Base-by-base conservation (phyloP, 1,140 invertebrate genomes). In the Saccostrea glomerata region DNA sequence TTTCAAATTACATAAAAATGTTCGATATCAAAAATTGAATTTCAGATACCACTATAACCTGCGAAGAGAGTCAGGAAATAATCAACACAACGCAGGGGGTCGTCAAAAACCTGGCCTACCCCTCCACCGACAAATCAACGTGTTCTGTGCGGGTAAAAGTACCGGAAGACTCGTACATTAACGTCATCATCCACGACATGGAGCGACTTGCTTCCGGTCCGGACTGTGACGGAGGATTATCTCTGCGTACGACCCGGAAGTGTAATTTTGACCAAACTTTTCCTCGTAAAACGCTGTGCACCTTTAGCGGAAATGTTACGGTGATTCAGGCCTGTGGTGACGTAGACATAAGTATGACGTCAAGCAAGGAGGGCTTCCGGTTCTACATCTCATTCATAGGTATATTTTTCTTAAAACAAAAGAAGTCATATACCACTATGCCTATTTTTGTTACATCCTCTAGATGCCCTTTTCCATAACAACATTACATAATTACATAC, bases 251-350 rank as follows among this genome's bases (percentile, higher is more conserved):
- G 4, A 30, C 9, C 25, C 70, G 25, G 25, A 36, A 30, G 23
- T 77, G 70, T 77, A 77, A 77, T 77, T 77, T 77, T 30, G 70
- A 77, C 25, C 9, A 77, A 30, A 77, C 70, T 77, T 77, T 77
- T 25, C 70, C 70, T 30, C 70, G 25, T 25, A 77, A 77, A 77
- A 77, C 70, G 7, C 25, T 77, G 13, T 77, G 70, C 15, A 77
- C 23, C 25, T 77, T 77, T 77, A 77, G 70, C 25, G 70, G 70
- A 30, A 77, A 77, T 25, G 25, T 36, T 23, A 77, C 70, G 25
- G 70, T 77, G 15, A 30, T 77, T 30, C 70, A 77, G 15, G 70
- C 70, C 23, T 77, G 70, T 36, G 70, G 70, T 77, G 70, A 77
- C 30, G 70, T 77, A 36, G 70, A 77, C 11, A 77, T 77, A 12